Evolutionary conservation across 2,888 invertebrate genomes (phyloP), one percentile per base, ranked within the genome.

Genomic region (Hoplodrina blanda): DNA sequence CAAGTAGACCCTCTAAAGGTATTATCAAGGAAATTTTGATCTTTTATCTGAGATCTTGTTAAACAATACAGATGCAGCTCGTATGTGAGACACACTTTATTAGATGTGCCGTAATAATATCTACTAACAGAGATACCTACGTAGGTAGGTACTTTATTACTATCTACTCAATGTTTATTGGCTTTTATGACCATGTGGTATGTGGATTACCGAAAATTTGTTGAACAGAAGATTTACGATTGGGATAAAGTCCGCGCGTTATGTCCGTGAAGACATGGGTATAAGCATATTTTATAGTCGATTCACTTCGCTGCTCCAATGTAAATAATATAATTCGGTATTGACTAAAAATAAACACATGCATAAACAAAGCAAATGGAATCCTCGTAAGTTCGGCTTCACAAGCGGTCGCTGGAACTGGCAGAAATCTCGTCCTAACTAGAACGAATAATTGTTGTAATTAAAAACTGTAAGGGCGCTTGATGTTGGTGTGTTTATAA

Each of bases 391-490:
- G 77, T 85, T 89, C 73, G 80, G 77, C 75, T 81, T 55, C 61
- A 67, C 78, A 67, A 63, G 46, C 69, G 78, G 81, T 81, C 80
- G 86, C 82, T 88, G 85, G 86, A 93, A 94, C 94, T 94, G 92
- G 94, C 86, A 88, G 88, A 86, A 90, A 94, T 94, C 95, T 91
- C 89, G 94, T 92, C 89, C 61, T 91, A 95, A 94, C 95, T 94
- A 93, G 95, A 91, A 91, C 80, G 82, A 89, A 87, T 90, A 89
- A 93, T 92, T 92, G 90, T 86, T 87, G 87, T 92, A 91, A 95
- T 94, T 94, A 93, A 92, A 89, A 92, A 88, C 82, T 89, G 81
- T 92, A 91, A 93, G 93, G 93, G 93, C 91, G 92, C 84, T 77
- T 85, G 67, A 71, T 83, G 84, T 91, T 84, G 78, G 80, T 75